These are phyloP conservation scores for Ypsolopha sequella DNA, from an alignment of 2,888 invertebrate species.

Conservation along the genomic window DNA sequence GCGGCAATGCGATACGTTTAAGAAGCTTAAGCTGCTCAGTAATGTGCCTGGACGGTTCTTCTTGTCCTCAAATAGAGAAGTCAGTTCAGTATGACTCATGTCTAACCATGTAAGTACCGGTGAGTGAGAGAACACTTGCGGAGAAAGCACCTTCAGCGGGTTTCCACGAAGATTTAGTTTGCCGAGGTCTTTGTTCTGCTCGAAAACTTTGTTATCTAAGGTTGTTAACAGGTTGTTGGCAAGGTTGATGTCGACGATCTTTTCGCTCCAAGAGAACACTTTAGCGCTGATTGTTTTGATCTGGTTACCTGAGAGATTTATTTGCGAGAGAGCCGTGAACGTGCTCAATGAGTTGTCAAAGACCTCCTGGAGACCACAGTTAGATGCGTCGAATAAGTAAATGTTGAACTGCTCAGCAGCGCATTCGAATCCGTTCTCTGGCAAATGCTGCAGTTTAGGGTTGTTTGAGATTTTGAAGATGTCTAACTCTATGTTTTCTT, in stretches of 20 bases:
- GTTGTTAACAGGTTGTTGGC: slow-evolving; percentile 76
- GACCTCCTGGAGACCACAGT: slow-evolving; percentile 76
- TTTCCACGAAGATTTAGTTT: slow-evolving; percentile 80
- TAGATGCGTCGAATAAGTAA: slow-evolving; percentile 79
- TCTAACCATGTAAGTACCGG: slow-evolving; percentile 75
- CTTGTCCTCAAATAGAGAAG: slow-evolving; percentile 74
- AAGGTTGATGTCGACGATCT: slow-evolving; percentile 77
- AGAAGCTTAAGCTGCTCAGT: slow-evolving; percentile 65
- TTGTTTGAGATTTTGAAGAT: slow-evolving; percentile 80
- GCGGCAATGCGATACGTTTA: slow-evolving; percentile 73
- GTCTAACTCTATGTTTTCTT: slow-evolving; percentile 76
- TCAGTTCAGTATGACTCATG: slow-evolving; percentile 76
- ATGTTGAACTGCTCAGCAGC: slow-evolving; percentile 73
- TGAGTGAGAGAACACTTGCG: slow-evolving; percentile 75
- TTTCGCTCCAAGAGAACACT: slow-evolving; percentile 65
- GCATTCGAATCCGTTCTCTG: slow-evolving; percentile 75
- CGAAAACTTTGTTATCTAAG: slow-evolving; percentile 74
- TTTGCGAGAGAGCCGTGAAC: slow-evolving; percentile 76
- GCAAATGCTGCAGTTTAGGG: slow-evolving; percentile 74
- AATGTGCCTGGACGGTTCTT: slow-evolving; percentile 51
- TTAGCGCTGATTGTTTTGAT: slow-evolving; percentile 67
- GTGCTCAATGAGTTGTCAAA: slow-evolving; percentile 75
- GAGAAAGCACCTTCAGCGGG: slow-evolving; percentile 75
- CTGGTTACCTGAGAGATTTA: slow-evolving; percentile 78
- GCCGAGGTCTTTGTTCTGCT: slow-evolving; percentile 74